Conservation (phyloP, 2,113 vertebrate species). For the Lagenorhynchus albirostris region DNA sequence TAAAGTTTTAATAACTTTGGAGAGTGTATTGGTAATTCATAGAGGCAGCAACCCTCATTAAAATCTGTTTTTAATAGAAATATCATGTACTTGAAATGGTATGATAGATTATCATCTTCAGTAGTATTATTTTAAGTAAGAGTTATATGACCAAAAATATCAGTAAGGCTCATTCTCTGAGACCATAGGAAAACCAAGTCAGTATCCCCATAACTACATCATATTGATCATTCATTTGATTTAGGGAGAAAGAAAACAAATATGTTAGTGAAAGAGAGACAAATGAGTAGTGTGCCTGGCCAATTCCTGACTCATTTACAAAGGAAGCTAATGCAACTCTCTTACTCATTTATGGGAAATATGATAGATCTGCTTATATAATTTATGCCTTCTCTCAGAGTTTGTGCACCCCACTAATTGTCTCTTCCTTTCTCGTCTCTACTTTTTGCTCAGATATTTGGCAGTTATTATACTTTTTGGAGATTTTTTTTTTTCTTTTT, state of each 20-base stretch:
- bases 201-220: constrained; percentile 39
- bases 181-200: neutral
- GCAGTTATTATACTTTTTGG: constrained; percentile 43
- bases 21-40: constrained; percentile 6
- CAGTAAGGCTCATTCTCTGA: constrained; percentile 24
- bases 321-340: constrained; percentile 26
- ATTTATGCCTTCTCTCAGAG: constrained; percentile 39
- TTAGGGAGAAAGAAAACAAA: constrained; percentile 65
- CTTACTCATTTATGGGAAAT: constrained; percentile 52
- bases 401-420: constrained; percentile 25
- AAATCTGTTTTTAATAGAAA: constrained; percentile 44
- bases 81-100: neutral
- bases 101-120: neutral
- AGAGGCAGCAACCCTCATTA: neutral
- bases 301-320: constrained; percentile 56
- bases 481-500: constrained; percentile 33
- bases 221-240: constrained; percentile 69
- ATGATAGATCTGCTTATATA: constrained; percentile 45
- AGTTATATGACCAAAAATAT: neutral
- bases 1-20: constrained; percentile 18
- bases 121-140: constrained; percentile 46
- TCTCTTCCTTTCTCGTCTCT: neutral
- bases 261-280: constrained; percentile 57
- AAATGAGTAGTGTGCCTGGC: constrained; percentile 36
- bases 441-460: constrained; percentile 21